Evolutionary conservation across 2,113 vertebrate species (phyloP).

Genomic region (Elephas maximus): DNA sequence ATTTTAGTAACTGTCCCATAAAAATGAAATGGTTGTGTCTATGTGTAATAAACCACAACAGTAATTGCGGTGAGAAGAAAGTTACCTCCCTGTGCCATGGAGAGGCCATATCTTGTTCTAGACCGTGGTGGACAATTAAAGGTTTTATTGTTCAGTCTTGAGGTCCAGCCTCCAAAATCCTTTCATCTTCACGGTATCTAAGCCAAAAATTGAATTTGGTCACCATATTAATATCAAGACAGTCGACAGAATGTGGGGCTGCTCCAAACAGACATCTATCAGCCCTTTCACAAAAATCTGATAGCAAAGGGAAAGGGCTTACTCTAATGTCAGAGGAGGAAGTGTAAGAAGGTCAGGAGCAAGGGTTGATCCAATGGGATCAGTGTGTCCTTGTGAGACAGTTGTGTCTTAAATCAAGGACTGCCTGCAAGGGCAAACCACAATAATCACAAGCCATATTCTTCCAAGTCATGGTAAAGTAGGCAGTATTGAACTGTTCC

Average conservation of each 20-base stretch:
- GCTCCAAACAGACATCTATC: not conserved
- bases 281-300: not conserved
- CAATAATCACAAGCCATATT: not conserved
- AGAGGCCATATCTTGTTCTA: not conserved
- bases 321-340: not conserved
- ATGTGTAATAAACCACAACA: not conserved
- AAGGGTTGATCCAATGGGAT: not conserved
- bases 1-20: not conserved
- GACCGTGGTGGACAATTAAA: not conserved
- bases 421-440: not conserved
- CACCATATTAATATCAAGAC: not conserved
- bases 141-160: not conserved
- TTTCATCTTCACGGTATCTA: not conserved
- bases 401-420: not conserved
- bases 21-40: constrained; percentile 8
- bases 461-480: not conserved
- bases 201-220: not conserved
- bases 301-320: not conserved
- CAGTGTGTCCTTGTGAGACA: not conserved
- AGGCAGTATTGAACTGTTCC: not conserved
- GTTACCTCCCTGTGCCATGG: not conserved
- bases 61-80: not conserved
- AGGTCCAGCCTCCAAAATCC: not conserved
- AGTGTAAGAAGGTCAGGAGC: not conserved
- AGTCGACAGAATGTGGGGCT: not conserved